Conservation (phyloP, 2,113 vertebrate genomes). For the Mixornis gularis region DNA sequence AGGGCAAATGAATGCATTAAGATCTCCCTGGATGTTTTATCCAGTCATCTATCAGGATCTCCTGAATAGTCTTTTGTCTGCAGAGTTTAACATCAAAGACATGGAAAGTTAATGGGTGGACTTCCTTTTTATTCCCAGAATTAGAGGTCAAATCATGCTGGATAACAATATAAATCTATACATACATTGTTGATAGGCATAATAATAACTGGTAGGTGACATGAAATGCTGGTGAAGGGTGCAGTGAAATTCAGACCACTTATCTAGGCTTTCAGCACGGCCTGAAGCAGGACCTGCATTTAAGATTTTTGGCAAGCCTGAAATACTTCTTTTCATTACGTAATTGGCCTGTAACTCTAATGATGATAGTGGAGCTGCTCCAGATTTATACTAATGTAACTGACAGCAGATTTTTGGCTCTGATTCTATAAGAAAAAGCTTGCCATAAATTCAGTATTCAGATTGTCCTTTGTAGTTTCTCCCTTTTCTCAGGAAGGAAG, state of each 20-base stretch:
- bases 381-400: constrained; percentile 57
- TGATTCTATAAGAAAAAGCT: constrained; percentile 28
- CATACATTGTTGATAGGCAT: neutral
- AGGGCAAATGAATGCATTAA: constrained; percentile 24
- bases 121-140: neutral
- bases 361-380: constrained; percentile 61
- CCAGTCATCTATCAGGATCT: neutral
- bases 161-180: neutral
- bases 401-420: constrained; percentile 61
- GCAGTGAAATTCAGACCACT: constrained; percentile 42
- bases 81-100: constrained; percentile 28
- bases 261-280: neutral
- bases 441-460: constrained; percentile 41
- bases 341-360: constrained; percentile 63
- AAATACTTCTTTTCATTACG: constrained; percentile 57
- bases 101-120: neutral
- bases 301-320: constrained; percentile 51
- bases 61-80: neutral
- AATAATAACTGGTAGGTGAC: neutral
- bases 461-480: constrained; percentile 28
- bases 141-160: constrained; percentile 15
- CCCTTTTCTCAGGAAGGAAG: neutral
- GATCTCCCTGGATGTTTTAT: constrained; percentile 37
- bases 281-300: constrained; percentile 35
- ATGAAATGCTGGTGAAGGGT: neutral